Conservation (phyloP, 2,113 vertebrate genomes). For the Leptodactylus fuscus region DNA sequence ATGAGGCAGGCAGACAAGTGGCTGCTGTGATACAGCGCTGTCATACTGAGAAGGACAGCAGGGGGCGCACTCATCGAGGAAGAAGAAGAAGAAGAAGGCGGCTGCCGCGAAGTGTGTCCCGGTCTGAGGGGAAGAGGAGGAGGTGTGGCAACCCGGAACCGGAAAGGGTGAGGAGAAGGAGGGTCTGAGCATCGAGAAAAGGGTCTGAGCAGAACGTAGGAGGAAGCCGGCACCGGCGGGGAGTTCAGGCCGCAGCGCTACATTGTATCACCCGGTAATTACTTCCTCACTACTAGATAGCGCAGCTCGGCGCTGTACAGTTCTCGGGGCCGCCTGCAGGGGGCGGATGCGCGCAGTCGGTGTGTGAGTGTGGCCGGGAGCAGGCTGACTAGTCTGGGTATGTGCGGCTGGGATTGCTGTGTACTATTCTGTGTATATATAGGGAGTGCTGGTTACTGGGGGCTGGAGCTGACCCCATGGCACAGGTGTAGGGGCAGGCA, state of each 20-base stretch:
- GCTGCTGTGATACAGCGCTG: no score
- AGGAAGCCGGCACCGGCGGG: constrained; percentile 5
- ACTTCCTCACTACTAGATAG: neutral
- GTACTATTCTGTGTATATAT: no score
- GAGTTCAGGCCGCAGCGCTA: constrained; percentile 5
- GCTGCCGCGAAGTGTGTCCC: neutral
- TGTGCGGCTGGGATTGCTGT: no score
- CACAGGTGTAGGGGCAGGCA: no score
- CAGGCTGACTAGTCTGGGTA: neutral
- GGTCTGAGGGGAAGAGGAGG: constrained; percentile 29
- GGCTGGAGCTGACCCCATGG: no score
- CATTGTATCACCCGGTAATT: constrained; percentile 31
- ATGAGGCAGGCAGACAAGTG: no score
- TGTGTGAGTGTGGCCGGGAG: neutral
- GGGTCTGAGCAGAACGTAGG: constrained; percentile 18
- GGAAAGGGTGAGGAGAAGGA: constrained; percentile 51
- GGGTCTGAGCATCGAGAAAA: constrained; percentile 14
- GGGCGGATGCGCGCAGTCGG: neutral
- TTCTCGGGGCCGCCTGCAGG: neutral
- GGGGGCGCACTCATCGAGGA: neutral
- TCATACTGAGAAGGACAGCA: no score
- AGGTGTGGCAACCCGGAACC: constrained; percentile 55
- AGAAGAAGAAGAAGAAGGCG: neutral
- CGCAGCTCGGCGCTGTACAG: neutral
- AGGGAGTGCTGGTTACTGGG: no score